These are phyloP conservation scores for Enteromius trimaculatus DNA, from an alignment of 2,797 vertebrate species.

Conservation along the genomic window DNA sequence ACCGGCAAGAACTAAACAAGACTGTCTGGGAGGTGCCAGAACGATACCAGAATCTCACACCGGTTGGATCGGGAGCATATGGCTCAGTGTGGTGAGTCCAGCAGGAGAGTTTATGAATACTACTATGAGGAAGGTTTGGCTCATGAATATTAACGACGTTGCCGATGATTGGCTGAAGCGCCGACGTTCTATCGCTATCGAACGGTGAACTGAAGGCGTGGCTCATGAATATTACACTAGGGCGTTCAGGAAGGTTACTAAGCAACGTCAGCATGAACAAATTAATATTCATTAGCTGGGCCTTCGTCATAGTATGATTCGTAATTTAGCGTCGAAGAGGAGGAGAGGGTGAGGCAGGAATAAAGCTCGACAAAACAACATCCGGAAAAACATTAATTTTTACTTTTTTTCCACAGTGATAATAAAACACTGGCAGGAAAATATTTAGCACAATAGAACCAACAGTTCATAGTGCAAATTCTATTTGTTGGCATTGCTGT, in stretches of 20 bases:
- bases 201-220: neutral
- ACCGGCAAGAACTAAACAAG: slow-evolving; percentile 93
- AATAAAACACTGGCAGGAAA: neutral
- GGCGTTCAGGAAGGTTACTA: slow-evolving; percentile 21
- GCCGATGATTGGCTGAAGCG: neutral
- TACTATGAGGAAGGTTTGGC: slow-evolving; percentile 29
- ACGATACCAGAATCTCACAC: slow-evolving; percentile 92
- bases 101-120: neutral
- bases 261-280: neutral
- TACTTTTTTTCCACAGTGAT: neutral
- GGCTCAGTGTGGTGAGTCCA: slow-evolving; percentile 93
- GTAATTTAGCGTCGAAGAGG: neutral
- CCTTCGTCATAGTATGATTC: slow-evolving; percentile 29
- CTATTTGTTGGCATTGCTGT: neutral
- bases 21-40: slow-evolving; percentile 97
- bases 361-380: slow-evolving; percentile 40
- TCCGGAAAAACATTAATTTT: neutral
- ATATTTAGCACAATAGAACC: neutral
- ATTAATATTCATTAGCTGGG: slow-evolving; percentile 9
- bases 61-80: slow-evolving; percentile 94
- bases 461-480: neutral
- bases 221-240: neutral
- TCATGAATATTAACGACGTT: slow-evolving; percentile 21
- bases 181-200: neutral
- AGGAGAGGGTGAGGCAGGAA: slow-evolving; percentile 37